Evolutionary conservation across 2,113 vertebrate genomes (phyloP).

Genomic region (Apistogramma diplotaenia): DNA sequence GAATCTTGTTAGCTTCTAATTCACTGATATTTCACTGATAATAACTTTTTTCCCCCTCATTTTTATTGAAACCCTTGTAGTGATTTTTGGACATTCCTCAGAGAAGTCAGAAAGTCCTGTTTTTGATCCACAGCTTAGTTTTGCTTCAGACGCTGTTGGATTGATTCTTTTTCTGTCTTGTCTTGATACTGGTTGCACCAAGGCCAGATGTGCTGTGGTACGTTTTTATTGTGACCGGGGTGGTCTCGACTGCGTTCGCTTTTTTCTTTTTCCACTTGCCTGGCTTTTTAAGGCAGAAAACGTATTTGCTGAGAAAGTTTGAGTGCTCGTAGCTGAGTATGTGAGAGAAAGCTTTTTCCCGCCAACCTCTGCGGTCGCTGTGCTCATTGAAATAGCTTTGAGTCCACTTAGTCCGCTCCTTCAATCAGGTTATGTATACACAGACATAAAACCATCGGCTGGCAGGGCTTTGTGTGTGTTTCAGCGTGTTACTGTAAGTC

Average conservation of each 20-base stretch:
- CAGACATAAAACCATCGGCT: conserved; percentile 18
- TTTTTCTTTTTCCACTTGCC: background rate
- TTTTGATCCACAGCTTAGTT: background rate
- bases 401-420: background rate
- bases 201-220: background rate
- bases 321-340: conserved; percentile 5
- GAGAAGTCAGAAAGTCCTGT: background rate
- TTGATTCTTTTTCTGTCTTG: background rate
- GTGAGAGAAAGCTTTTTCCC: conserved; percentile 15
- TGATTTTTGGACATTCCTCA: too few relatives aligned
- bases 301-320: conserved; percentile 8
- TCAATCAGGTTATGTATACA: background rate
- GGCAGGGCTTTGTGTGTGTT: background rate
- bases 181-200: background rate
- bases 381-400: conserved; percentile 6
- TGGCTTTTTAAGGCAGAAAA: conserved; percentile 7
- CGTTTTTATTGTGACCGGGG: background rate
- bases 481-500: background rate
- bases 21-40: too few relatives aligned
- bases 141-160: background rate
- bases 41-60: too few relatives aligned
- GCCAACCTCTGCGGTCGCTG: conserved; percentile 2
- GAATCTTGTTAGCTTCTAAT: too few relatives aligned
- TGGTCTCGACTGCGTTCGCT: background rate
- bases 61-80: too few relatives aligned